Base-by-base conservation (phyloP, 2,888 invertebrate genomes). In the Piscicola geometra region DNA sequence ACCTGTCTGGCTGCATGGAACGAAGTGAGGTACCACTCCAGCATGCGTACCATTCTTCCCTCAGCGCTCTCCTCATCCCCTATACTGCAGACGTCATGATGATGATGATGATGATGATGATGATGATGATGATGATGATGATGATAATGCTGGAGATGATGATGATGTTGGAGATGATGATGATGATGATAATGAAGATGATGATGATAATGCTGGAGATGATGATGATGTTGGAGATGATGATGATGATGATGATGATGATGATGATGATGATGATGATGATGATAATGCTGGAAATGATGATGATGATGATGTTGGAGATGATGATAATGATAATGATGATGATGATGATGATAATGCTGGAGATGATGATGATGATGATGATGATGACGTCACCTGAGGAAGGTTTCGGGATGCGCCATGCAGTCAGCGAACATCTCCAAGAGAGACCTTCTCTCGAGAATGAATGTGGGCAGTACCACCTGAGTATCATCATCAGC, bases 381-480 rank as follows among this genome's bases (percentile, higher is more conserved):
- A n/a, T n/a, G n/a, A n/a, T n/a, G 71, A 71, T 35, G 33, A 71
- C 77, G 79, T 78, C 80, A 86, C 86, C 80, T 82, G 25, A 87
- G 77, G 77, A 87, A 87, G 60, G 84, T 78, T 77, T 86, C 83
- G 71, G 87, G 86, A 79, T 87, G 87, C 18, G 86, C 85, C 84
- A 87, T 85, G 79, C 85, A 87, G 80, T 88, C 87, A 25, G 87
- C 86, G 83, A 86, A 87, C 85, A 86, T 83, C 81, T 88, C 87
- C 56, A 88, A 82, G n/a, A 88, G 81, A 5, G 87, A 88, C 9
- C 86, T 81, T 73, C 83, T 82, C 79, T 88, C 87, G 75, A 87
- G 80, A 70, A 88, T 86, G 80, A 87, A 87, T 25, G 87, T 86
- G 50, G 88, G 88, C 70, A 88, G 81, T 47, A 85, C 84, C 30